Conservation (phyloP, 2,797 vertebrate genomes). For the Hirundo rustica region DNA sequence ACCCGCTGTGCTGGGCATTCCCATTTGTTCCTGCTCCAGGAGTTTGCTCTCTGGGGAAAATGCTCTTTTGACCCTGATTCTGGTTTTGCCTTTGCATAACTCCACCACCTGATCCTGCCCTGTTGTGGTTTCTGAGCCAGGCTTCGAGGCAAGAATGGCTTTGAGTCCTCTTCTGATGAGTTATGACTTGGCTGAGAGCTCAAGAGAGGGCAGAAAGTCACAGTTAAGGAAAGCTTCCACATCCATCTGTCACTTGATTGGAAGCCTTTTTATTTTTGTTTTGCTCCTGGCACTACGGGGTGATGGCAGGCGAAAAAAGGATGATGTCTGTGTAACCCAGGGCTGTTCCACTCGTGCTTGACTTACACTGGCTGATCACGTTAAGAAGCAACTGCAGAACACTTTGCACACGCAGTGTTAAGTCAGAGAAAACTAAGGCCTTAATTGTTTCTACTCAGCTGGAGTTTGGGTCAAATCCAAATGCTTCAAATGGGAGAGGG, state of each 20-base stretch:
- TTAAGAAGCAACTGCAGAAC: not conserved
- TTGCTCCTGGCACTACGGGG: not conserved
- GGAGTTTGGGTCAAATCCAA: not conserved
- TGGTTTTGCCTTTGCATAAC: not conserved
- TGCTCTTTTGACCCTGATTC: not conserved
- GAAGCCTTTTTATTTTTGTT: not conserved
- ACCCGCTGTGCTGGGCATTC: not conserved
- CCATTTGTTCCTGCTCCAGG: not conserved
- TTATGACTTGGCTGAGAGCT: not conserved
- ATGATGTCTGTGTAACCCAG: not conserved
- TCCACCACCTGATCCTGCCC: not conserved
- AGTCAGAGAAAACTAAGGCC: not conserved
- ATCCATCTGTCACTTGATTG: not conserved
- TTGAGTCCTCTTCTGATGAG: not conserved
- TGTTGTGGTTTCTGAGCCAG: not conserved
- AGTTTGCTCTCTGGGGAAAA: not conserved
- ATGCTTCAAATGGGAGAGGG: not conserved
- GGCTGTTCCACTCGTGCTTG: not conserved
- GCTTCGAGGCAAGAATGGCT: not conserved
- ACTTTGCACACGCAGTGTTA: not conserved
- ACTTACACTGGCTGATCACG: not conserved
- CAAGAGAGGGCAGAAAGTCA: not conserved
- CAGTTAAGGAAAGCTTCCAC: not conserved
- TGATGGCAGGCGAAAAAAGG: not conserved
- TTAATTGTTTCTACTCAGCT: not conserved